phyloP scores from a whole-genome alignment of 2,888 invertebrate genomes.

The Standfussiana lucernea region DNA sequence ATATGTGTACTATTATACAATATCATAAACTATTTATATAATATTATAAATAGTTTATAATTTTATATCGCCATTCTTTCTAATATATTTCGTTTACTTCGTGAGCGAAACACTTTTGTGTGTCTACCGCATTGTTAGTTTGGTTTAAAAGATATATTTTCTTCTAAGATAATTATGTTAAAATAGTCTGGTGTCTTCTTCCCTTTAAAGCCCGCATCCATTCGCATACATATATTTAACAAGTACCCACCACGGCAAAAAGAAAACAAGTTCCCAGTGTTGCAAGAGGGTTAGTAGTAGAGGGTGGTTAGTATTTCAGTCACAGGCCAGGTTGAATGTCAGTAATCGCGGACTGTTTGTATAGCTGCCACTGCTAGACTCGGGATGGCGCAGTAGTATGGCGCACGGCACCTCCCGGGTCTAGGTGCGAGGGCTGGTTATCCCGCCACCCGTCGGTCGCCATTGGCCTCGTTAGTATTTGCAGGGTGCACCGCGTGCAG shows the following conservation, averaged over 20 bases:
- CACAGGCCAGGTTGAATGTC: constrained; percentile 59
- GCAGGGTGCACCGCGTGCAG: constrained; percentile 62
- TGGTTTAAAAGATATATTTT: not conserved
- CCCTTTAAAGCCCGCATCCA: not conserved
- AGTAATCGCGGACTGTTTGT: constrained; percentile 54
- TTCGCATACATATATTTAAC: not conserved
- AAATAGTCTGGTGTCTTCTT: not conserved
- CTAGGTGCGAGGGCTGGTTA: constrained; percentile 60
- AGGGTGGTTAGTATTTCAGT: constrained; percentile 9
- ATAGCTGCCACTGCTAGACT: constrained; percentile 54
- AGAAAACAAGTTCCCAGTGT: constrained; percentile 50
- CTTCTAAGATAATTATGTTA: not conserved
- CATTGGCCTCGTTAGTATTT: constrained; percentile 60
- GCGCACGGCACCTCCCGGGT: constrained; percentile 41
- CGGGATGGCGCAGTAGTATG: constrained; percentile 14
- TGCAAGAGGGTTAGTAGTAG: constrained; percentile 21
- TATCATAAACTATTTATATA: no score
- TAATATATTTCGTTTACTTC: not conserved
- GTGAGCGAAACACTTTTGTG: not conserved
- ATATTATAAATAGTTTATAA: not conserved
- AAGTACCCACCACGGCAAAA: constrained; percentile 52
- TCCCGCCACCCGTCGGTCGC: constrained; percentile 64
- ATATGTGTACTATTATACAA: no score
- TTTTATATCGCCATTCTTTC: not conserved
- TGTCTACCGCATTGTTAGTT: not conserved